Percentiles rank a stretch among this genome's conserved stretches.
Conservation (phyloP, 2,113 vertebrate species). For the Periophthalmodon schlosseri region DNA sequence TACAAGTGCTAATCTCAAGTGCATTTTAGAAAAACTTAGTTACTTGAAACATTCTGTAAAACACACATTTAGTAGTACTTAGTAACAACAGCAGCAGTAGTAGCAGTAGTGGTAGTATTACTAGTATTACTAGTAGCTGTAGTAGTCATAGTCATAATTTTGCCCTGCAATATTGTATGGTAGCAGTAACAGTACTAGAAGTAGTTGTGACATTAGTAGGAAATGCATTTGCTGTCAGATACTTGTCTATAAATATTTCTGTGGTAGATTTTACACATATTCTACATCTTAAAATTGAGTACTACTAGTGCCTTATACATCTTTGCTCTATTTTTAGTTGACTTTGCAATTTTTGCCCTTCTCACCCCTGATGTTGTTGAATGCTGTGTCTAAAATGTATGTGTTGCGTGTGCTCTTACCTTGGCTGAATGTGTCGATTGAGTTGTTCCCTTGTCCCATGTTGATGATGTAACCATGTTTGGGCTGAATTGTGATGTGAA, state of each 20-base stretch:
- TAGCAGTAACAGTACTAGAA: background rate
- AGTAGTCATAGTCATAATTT: background rate
- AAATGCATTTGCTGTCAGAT: too few relatives aligned
- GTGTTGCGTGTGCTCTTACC: constrained; percentile 74
- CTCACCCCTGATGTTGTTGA: background rate
- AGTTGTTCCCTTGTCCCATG: constrained; percentile 86
- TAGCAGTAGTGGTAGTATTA: background rate
- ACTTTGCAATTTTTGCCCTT: background rate
- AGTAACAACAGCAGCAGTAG: too few relatives aligned
- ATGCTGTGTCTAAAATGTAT: background rate
- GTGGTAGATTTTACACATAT: too few relatives aligned
- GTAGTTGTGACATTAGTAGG: background rate
- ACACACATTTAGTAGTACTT: background rate
- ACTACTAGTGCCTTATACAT: background rate
- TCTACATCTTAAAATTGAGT: background rate
- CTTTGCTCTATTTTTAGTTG: background rate
- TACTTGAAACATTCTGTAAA: background rate
- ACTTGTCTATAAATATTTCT: too few relatives aligned
- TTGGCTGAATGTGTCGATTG: constrained; percentile 88
- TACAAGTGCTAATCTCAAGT: background rate
- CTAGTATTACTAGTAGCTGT: background rate
- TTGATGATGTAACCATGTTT: constrained; percentile 87
- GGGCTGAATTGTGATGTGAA: constrained; percentile 81
- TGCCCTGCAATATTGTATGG: too few relatives aligned
- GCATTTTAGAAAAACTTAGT: background rate